A percentile compares a stretch with the other conserved stretches of the same genome.
Conservation (phyloP, 2,797 vertebrate genomes). For the Oceanodroma leucorhoa region DNA sequence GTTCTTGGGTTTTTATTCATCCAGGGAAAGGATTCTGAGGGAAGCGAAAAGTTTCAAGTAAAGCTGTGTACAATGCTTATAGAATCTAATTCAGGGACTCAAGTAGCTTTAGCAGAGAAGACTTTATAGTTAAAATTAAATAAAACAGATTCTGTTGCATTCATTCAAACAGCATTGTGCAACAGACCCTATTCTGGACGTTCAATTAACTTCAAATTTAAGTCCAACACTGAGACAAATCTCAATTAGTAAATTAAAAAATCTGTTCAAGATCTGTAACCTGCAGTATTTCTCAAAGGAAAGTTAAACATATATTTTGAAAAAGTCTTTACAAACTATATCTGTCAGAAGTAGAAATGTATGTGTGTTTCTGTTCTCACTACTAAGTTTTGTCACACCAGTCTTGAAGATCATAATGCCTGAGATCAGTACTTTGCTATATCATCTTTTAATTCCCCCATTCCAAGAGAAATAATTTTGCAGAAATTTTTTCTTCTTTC, state of each 20-base stretch:
- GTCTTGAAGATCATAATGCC: background rate
- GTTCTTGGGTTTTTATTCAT: background rate
- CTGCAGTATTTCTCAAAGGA: background rate
- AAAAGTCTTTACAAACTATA: background rate
- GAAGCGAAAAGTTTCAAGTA: background rate
- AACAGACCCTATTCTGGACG: background rate
- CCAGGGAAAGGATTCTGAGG: background rate
- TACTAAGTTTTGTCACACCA: background rate
- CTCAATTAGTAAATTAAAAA: background rate
- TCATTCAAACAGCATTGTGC: background rate
- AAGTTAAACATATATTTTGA: background rate
- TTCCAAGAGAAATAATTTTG: background rate
- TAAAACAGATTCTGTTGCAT: background rate
- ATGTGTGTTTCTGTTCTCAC: background rate
- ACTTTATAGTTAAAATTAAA: background rate
- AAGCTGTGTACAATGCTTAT: background rate
- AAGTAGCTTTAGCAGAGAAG: background rate
- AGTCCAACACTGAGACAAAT: background rate
- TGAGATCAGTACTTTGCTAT: background rate
- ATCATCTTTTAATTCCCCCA: background rate
- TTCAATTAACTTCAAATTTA: background rate
- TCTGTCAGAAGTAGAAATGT: background rate
- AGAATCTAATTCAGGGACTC: background rate
- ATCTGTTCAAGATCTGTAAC: background rate
- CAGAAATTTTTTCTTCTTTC: background rate